Base-by-base conservation (phyloP, 2,113 vertebrate species). In the Chionomys nivalis region DNA sequence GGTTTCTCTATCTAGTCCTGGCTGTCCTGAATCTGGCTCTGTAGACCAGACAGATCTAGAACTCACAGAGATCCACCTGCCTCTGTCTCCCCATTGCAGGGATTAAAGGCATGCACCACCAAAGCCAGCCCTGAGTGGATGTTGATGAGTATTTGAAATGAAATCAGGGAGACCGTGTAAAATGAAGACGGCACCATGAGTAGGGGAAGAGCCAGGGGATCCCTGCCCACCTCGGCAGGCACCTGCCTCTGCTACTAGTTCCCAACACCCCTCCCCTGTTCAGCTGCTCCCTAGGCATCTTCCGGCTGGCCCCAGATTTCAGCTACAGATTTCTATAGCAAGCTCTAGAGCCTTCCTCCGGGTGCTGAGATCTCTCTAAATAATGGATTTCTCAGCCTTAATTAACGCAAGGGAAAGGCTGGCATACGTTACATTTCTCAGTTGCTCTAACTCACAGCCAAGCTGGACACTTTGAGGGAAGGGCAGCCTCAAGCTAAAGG, bases 401-500 rank as follows among this genome's bases (percentile, higher is more conserved):
- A 96, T 97, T 94, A 97, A 98, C 76, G 42, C 76, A 3, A 94
- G 94, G 72, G 42, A 97, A 92, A 91, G 95, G 58, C 72, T 93
- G 96, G 98, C 91, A 95, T 65, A 98, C 88, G 70, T 96, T 98
- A 98, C 96, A 76, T 96, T 98, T 97, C 97, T 97, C 96, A 52
- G 78, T 89, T 97, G 97, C 97, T 98, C 87, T 97, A 95, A 97
- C 98, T 98, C 96, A 97, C 90, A 11, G 96, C 95, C 94, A 93
- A 70, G 94, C 93, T 91, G 86, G 97, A 97, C 31, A 28, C 96
- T 90, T 95, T 96, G 98, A 98, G 92, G 91, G 97, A 98, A 98
- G 97, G 98, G 96, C 95, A n/a, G 96, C 98, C 98, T 97, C 96
- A 83, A 97, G 98, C 98, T 93, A 98, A 96, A 97, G 98, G 97